Percentiles rank a stretch among this genome's conserved stretches.
These are phyloP conservation scores for Bradypodion pumilum DNA, from an alignment of 2,797 vertebrate genomes.

Conservation along the genomic window DNA sequence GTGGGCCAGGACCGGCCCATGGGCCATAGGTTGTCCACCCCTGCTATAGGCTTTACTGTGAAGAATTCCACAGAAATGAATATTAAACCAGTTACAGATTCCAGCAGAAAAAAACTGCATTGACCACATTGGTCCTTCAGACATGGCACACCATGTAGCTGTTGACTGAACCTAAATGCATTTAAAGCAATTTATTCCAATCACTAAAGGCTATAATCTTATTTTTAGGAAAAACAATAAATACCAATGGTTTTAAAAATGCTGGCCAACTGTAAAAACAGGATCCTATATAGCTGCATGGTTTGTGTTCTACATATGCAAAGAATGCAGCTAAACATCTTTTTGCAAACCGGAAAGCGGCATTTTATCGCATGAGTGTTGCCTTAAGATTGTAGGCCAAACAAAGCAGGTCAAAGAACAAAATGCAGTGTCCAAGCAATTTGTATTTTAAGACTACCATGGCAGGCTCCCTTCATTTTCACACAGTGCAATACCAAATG, in stretches of 20 bases:
- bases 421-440: slow-evolving; percentile 6
- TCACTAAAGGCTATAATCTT: neutral
- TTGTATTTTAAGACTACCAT: neutral
- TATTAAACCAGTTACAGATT: slow-evolving; percentile 8
- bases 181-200: neutral
- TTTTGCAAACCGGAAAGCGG: neutral
- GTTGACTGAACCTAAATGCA: neutral
- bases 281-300: neutral
- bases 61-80: neutral
- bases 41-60: neutral
- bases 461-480: slow-evolving; percentile 35
- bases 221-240: neutral
- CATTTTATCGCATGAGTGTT: slow-evolving; percentile 13
- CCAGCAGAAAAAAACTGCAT: slow-evolving; percentile 24
- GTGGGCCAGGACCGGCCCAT: too few species aligned
- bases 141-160: neutral
- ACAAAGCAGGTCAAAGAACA: neutral
- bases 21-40: too few species aligned
- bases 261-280: neutral
- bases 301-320: neutral
- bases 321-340: neutral
- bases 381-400: slow-evolving; percentile 6
- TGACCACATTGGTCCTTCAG: slow-evolving; percentile 7
- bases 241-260: neutral
- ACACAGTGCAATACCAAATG: slow-evolving; percentile 21